Conservation (phyloP, 2,113 vertebrate species). For the Phylloscopus trochilus region DNA sequence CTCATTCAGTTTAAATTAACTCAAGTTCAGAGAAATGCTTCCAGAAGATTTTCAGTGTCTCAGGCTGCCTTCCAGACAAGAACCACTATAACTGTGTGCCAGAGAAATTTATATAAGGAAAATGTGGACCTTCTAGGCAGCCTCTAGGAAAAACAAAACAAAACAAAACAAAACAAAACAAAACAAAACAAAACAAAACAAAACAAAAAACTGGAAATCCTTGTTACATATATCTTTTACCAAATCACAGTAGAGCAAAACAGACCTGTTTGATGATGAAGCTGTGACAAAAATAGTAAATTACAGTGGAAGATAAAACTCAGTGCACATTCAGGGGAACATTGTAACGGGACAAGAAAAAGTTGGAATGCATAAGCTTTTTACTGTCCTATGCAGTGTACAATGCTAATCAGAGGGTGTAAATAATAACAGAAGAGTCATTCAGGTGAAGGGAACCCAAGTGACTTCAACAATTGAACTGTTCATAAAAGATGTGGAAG, state of each 20-base stretch:
- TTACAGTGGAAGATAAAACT: neutral
- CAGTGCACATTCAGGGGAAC: neutral
- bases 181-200: neutral
- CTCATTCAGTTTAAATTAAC: neutral
- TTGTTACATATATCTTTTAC: neutral
- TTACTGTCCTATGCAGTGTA: neutral
- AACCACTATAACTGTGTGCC: rapidly evolving
- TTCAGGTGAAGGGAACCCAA: neutral
- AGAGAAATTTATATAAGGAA: neutral
- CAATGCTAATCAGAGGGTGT: neutral
- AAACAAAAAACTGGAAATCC: neutral
- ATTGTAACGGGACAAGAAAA: neutral
- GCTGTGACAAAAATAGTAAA: neutral
- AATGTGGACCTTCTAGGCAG: neutral
- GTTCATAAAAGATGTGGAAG: neutral
- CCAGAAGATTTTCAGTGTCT: neutral
- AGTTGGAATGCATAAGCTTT: neutral
- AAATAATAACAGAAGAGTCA: neutral
- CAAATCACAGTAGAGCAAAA: neutral
- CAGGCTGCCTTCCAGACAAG: neutral
- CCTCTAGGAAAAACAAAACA: neutral
- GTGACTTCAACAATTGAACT: neutral
- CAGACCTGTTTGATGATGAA: neutral
- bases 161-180: too few species aligned
- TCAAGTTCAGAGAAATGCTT: neutral